Evolutionary conservation across 1,140 invertebrate genomes (phyloP), one percentile per base, ranked within the genome.

Genomic region (Cotesia chilonis): DNA sequence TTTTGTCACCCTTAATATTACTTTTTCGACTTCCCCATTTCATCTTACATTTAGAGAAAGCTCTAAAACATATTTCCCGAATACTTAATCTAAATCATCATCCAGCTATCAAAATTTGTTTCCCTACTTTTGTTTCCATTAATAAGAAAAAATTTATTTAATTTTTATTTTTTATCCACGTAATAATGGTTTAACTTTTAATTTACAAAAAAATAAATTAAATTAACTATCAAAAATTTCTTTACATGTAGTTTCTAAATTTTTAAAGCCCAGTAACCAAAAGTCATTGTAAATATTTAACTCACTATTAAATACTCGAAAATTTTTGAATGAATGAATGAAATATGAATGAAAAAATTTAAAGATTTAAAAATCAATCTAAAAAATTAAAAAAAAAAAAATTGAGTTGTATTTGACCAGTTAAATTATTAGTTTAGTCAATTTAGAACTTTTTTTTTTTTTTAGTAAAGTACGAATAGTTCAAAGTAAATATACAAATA

Each of bases 351-450:
- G 14, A 14, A 14, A 14, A 14, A 14, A 14, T 14, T 14, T 14
- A 14, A 14, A 14, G 14, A 14, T 14, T 14, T 14, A 14, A 14
- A 14, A 14, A 14, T 14, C 14, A 14, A 14, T 14, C 14, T 14
- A 14, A 14, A 14, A 14, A 14, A 14, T 14, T 14, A 14, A 14
- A 14, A 14, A 14, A 14, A 14, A 14, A 79, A 78, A 76, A 74
- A 71, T 78, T 77, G 66, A 10, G 71, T 74, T n/a, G 70, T 47
- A 66, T 55, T 47, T 71, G 68, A 75, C 73, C 70, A 78, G 75
- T 76, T 74, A 77, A 77, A 77, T 77, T 79, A 78, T 79, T 78
- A 78, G 70, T 71, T 54, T 5, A 72, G 55, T 67, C 76, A 78
- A 77, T 74, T 77, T 41, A 70, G 28, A 66, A 6, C 0, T 14